phyloP scores from a whole-genome alignment of 2,113 vertebrate genomes.

The Felis catus region DNA sequence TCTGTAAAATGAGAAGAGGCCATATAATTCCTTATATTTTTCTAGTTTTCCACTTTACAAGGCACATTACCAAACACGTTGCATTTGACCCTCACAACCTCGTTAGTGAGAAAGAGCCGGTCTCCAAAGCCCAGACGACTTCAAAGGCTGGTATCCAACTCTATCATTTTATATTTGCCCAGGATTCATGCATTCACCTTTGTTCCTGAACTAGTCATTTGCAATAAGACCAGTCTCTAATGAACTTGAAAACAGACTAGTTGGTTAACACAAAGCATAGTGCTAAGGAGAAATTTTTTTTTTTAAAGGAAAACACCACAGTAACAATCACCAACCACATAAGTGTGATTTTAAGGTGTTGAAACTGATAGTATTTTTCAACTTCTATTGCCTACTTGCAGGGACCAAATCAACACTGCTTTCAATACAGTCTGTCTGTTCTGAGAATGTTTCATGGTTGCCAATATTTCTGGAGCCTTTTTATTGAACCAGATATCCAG shows the following conservation, averaged over 20 bases:
- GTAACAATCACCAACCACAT: background rate
- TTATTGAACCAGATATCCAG: background rate
- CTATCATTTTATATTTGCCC: slow-evolving; percentile 9
- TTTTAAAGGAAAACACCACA: background rate
- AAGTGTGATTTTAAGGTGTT: background rate
- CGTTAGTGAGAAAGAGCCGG: background rate
- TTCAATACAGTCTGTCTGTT: background rate
- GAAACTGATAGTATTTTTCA: background rate
- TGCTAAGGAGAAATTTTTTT: background rate
- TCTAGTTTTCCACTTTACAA: slow-evolving; percentile 31
- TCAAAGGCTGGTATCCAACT: background rate
- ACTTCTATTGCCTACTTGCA: background rate
- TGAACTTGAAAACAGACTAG: background rate
- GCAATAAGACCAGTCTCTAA: background rate
- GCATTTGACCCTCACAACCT: background rate
- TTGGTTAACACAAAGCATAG: background rate
- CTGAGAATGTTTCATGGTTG: background rate
- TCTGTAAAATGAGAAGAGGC: slow-evolving; percentile 14
- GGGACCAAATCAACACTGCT: background rate
- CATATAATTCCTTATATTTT: background rate
- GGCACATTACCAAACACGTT: background rate
- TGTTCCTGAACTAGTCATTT: background rate
- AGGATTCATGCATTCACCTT: background rate
- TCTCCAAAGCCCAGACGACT: background rate
- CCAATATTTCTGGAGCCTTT: background rate